phyloP scores from a whole-genome alignment of 2,113 vertebrate species.

The Eonycteris spelaea region DNA sequence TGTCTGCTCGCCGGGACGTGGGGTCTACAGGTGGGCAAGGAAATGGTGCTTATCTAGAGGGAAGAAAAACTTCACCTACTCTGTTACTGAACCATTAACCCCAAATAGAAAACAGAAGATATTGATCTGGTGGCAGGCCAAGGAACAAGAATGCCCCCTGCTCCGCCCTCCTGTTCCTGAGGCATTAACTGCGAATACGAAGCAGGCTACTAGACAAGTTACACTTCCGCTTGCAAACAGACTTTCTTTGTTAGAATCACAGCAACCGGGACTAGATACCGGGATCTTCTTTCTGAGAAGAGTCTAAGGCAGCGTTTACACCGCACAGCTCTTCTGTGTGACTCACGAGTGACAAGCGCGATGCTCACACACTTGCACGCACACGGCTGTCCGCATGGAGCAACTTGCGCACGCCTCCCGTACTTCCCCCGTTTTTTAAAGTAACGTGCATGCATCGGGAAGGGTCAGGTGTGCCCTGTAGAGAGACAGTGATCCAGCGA shows the following conservation, averaged over 20 bases:
- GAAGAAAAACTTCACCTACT: neutral
- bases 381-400: rapidly evolving
- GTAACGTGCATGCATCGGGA: too few species aligned
- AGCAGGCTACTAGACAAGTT: neutral
- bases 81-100: neutral
- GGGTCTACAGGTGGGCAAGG: neutral
- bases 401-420: rapidly evolving
- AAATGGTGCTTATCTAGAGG: neutral
- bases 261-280: neutral
- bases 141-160: neutral
- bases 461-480: too few species aligned
- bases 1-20: rapidly evolving
- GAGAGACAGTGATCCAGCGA: rapidly evolving
- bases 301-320: too few species aligned
- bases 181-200: neutral
- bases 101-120: neutral
- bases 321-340: rapidly evolving
- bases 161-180: neutral
- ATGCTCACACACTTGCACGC: rapidly evolving
- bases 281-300: neutral
- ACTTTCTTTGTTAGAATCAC: neutral
- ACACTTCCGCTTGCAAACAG: neutral
- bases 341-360: rapidly evolving
- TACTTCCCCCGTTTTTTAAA: neutral
- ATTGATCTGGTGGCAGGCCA: neutral